Base-by-base conservation (phyloP, 2,888 invertebrate genomes). In the Chrysotoxum bicinctum region DNA sequence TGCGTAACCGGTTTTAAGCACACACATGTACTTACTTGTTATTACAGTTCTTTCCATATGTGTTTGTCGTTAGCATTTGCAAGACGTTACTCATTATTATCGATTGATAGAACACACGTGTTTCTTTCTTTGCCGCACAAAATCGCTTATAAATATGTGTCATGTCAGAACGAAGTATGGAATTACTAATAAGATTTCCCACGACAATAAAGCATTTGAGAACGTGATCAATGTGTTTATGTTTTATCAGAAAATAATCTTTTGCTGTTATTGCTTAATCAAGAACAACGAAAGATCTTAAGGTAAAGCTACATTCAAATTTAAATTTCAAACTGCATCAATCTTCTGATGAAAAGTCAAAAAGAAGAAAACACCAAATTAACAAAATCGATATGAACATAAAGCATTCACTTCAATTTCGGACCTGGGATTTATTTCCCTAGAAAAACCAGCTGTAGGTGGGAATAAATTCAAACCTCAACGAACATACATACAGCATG, bases 181-280 rank as follows among this genome's bases (percentile, higher is more conserved):
- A 60, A 60, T 60, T 40, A 16, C 26, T 60, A 40, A 60, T 10
- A 43, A 40, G 40, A 43, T 43, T 60, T 60, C 26, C 60, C 23
- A 60, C 40, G 60, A 40, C 26, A 43, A 40, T 60, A 40, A 37
- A 23, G n/a, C 7, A 40, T n/a, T 60, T 21, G 7, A 37, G 58
- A 58, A 58, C 37, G 58, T 37, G 14, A 19, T 58, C 35, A 32
- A 58, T 58, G 19, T 21, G 12, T 3, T 48, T 21, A 48, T 48
- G 14, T 23, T 12, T 52, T n/a, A 3, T 26, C 16, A n/a, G 43
- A 43, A 43, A 52, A 14, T 52, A 14, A 8, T 7, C 5, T 21
- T 21, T 48, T 26, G 4, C 26, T 4, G 2, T 8, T 16, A 40
- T 40, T 40, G 7, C 40, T 43, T 9, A 43, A 43, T 43, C 3